Conservation (phyloP, 2,797 vertebrate genomes). For the Dromococcyx pavoninus region DNA sequence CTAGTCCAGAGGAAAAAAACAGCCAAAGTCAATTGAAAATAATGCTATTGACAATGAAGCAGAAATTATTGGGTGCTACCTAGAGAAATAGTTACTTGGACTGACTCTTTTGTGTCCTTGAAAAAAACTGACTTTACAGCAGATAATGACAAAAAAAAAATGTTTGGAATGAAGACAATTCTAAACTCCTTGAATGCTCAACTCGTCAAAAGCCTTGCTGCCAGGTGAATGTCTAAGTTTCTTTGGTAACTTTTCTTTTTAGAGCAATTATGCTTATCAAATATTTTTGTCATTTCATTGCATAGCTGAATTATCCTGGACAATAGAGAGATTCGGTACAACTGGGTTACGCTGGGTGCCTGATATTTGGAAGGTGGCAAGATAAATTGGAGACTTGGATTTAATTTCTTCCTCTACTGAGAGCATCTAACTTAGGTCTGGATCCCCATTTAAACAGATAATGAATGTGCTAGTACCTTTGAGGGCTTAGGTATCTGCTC, state of each 20-base stretch:
- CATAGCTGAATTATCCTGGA: not conserved
- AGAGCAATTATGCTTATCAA: not conserved
- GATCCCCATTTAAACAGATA: not conserved
- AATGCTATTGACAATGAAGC: not conserved
- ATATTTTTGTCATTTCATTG: not conserved
- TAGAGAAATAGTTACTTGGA: not conserved
- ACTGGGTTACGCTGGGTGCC: no score
- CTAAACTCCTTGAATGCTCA: not conserved
- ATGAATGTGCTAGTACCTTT: not conserved
- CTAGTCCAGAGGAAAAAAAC: not conserved
- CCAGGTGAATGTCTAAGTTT: not conserved
- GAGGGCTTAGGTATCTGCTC: not conserved
- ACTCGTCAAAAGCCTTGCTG: fast-evolving
- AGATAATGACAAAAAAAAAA: not conserved
- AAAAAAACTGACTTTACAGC: not conserved
- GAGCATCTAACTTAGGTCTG: not conserved
- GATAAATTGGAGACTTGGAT: not conserved
- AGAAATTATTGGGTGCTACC: not conserved
- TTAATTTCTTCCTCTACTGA: not conserved
- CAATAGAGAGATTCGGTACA: not conserved
- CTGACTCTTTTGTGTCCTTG: not conserved
- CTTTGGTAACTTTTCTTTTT: not conserved
- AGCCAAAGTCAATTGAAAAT: not conserved
- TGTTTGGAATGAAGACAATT: not conserved
- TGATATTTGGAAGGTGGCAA: not conserved